These are phyloP conservation scores for Trachops cirrhosus DNA, from an alignment of 2,797 vertebrate species.

Conservation along the genomic window DNA sequence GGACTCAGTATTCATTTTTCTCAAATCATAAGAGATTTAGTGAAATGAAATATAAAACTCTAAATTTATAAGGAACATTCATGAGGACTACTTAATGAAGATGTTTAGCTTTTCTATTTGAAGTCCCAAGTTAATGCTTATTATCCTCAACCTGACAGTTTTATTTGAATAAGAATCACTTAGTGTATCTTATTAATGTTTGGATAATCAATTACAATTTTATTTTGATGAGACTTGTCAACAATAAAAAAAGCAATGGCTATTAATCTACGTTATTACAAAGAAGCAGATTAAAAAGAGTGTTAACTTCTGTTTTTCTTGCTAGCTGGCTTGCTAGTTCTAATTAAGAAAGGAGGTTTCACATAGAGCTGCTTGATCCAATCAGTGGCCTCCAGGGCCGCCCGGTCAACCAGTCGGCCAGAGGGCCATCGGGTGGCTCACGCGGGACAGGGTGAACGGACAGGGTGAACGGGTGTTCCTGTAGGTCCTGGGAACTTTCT, in stretches of 20 bases:
- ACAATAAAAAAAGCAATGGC: constrained; percentile 67
- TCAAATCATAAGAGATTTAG: constrained; percentile 47
- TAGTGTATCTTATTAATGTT: constrained; percentile 68
- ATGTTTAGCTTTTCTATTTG: constrained; percentile 48
- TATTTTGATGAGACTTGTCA: constrained; percentile 66
- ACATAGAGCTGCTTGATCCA: background rate
- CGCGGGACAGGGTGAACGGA: fast-evolving
- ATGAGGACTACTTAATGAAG: constrained; percentile 74
- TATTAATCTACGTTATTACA: constrained; percentile 53
- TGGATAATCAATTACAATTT: constrained; percentile 78
- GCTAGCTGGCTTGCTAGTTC: background rate
- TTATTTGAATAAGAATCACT: constrained; percentile 77
- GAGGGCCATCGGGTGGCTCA: background rate
- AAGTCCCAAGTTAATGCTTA: constrained; percentile 73
- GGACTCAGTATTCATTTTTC: background rate
- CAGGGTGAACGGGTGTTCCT: background rate
- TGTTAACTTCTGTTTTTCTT: background rate
- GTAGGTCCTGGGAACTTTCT: background rate
- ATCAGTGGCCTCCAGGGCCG: fast-evolving
- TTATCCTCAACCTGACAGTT: constrained; percentile 68
- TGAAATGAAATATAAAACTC: constrained; percentile 63
- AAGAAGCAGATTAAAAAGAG: constrained; percentile 17
- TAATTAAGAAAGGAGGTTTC: background rate
- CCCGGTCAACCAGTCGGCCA: background rate
- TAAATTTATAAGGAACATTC: constrained; percentile 69